A percentile compares a stretch with the other conserved stretches of the same genome.
Conservation (phyloP, 2,888 invertebrate species). For the Onchidella celtica region DNA sequence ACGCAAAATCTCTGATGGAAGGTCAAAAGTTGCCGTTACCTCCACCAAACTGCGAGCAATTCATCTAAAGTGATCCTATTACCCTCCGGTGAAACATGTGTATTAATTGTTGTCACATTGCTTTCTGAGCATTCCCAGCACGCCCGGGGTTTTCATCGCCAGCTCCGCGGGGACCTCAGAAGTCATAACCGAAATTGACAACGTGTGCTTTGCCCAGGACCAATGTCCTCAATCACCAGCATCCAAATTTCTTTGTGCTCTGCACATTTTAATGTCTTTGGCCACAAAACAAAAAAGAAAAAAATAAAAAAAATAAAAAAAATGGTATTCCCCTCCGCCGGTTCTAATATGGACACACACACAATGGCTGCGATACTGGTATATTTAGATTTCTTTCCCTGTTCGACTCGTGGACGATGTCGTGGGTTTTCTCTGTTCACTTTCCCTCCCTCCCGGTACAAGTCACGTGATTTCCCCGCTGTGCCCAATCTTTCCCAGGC, state of each 20-base stretch:
- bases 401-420: too few relatives aligned
- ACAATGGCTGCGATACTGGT: constrained; percentile 21
- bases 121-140: too few relatives aligned
- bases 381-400: constrained; percentile 39
- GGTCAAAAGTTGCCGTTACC: too few relatives aligned
- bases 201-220: neutral
- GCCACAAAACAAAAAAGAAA: too few relatives aligned
- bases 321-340: constrained; percentile 7
- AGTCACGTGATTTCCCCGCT: constrained; percentile 42
- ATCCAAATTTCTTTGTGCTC: constrained; percentile 2
- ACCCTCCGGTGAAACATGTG: too few relatives aligned
- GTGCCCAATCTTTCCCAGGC: constrained; percentile 26
- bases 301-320: too few relatives aligned
- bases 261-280: constrained; percentile 7
- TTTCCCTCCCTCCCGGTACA: constrained; percentile 43
- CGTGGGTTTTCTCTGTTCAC: too few relatives aligned
- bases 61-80: too few relatives aligned
- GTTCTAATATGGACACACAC: neutral
- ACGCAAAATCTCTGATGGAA: too few relatives aligned
- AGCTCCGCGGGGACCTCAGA: constrained; percentile 12
- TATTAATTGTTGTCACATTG: too few relatives aligned
- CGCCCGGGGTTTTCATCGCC: constrained; percentile 15
- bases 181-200: constrained; percentile 33
- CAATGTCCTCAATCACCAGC: neutral
- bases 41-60: too few relatives aligned